Conservation (phyloP, 37 sponge, comb jelly and placozoan species). For the Ephydatia muelleri region DNA sequence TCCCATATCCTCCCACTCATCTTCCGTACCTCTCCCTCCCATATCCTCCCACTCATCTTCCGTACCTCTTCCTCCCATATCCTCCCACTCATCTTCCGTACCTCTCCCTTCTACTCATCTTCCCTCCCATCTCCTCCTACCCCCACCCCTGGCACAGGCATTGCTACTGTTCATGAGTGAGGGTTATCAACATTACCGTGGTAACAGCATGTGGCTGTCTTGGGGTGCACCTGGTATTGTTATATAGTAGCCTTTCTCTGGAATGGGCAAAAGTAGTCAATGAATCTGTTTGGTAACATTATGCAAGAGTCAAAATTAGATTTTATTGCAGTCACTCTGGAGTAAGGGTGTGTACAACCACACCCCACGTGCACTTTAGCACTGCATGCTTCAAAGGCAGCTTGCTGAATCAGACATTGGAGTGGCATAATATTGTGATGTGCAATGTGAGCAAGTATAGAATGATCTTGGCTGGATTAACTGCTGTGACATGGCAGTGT, state of each 20-base stretch:
- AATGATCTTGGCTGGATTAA: too few relatives aligned
- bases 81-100: background rate
- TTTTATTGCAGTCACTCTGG: background rate
- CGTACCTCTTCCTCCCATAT: background rate
- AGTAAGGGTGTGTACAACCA: background rate
- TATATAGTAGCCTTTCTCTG: too few relatives aligned
- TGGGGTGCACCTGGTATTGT: background rate
- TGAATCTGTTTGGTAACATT: background rate
- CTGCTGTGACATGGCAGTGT: too few relatives aligned
- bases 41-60: background rate
- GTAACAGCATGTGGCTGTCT: background rate
- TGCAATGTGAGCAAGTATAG: too few relatives aligned
- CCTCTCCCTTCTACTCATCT: background rate
- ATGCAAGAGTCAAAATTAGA: background rate
- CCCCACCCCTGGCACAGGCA: too few relatives aligned
- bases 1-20: background rate
- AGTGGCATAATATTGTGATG: too few relatives aligned
- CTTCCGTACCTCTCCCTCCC: background rate
- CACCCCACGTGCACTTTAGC: too few relatives aligned
- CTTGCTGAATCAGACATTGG: background rate
- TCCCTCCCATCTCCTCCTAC: too few relatives aligned
- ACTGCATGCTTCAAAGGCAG: background rate
- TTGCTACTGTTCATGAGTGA: too few relatives aligned
- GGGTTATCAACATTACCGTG: background rate
- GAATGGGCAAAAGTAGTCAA: background rate